Percentiles rank a stretch among this genome's conserved stretches.
Evolutionary conservation across 2,888 invertebrate species (phyloP).

Genomic region (Mellilla xanthometata): DNA sequence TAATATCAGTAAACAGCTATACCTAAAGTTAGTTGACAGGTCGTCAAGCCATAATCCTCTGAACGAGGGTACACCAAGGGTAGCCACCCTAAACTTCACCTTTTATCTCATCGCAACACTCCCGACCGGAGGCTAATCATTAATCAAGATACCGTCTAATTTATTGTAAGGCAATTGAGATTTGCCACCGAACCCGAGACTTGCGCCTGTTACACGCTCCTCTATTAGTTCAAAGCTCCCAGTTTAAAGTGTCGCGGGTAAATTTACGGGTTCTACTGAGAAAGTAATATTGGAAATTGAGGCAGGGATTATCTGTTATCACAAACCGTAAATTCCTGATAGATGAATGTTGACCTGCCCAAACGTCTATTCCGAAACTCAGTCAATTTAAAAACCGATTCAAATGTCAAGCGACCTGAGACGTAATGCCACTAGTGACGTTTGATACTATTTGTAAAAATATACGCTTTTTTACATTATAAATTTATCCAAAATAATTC

Average conservation of each 20-base stretch:
- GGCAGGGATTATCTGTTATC: slow-evolving; percentile 10
- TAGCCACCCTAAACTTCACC: slow-evolving; percentile 14
- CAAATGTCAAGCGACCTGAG: no score
- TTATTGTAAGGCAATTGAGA: slow-evolving; percentile 43
- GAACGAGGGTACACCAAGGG: slow-evolving; percentile 15
- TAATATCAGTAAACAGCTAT: no score
- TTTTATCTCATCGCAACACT: slow-evolving; percentile 22
- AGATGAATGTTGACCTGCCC: slow-evolving; percentile 14
- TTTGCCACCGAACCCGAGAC: slow-evolving; percentile 17
- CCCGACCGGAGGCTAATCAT: slow-evolving; percentile 28
- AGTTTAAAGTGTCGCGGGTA: slow-evolving; percentile 22
- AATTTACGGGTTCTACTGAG: slow-evolving; percentile 31
- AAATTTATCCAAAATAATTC: no score
- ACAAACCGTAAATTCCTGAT: slow-evolving; percentile 7
- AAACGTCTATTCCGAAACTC: slow-evolving; percentile 3
- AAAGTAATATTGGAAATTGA: slow-evolving; percentile 21
- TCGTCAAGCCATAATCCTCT: slow-evolving; percentile 12
- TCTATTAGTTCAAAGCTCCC: slow-evolving; percentile 36
- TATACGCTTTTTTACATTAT: no score
- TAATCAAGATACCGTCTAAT: slow-evolving; percentile 51
- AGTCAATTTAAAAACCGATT: slow-evolving; percentile 2
- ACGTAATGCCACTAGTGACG: no score
- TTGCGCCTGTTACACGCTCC: slow-evolving; percentile 29
- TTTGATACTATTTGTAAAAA: no score
- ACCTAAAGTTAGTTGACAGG: slow-evolving; percentile 6